Evolutionary conservation across 2,113 vertebrate genomes (phyloP).

Genomic region (Macquaria ambigua): DNA sequence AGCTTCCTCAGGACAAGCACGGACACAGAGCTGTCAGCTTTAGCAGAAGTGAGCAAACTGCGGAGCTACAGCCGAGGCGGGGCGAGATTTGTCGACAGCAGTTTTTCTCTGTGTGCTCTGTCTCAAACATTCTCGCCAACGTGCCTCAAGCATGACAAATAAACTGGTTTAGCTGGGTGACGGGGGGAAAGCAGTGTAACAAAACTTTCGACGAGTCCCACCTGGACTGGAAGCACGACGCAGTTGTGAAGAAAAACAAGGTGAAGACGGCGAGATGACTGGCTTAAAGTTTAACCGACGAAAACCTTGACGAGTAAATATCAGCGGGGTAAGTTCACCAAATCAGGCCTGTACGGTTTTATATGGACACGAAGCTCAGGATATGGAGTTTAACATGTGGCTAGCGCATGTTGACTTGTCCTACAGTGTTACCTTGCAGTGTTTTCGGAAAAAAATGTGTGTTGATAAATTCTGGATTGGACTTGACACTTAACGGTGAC

Average conservation of each 20-base stretch:
- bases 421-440: background rate
- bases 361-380: background rate
- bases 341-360: background rate
- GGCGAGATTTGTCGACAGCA: slow-evolving; percentile 31
- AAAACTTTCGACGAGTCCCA: slow-evolving; percentile 36
- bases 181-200: slow-evolving; percentile 1
- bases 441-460: background rate
- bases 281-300: slow-evolving; percentile 16
- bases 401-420: no score
- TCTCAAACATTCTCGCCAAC: slow-evolving; percentile 47
- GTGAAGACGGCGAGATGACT: slow-evolving; percentile 30
- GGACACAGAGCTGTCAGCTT: background rate
- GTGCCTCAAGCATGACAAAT: slow-evolving; percentile 73
- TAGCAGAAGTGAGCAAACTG: slow-evolving; percentile 8
- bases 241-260: slow-evolving; percentile 11
- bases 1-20: background rate
- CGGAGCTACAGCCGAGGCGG: slow-evolving; percentile 60
- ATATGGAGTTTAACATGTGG: background rate
- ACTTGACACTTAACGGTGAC: background rate
- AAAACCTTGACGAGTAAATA: background rate
- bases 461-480: background rate
- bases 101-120: background rate
- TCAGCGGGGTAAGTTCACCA: slow-evolving; percentile 39
- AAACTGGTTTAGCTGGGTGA: slow-evolving; percentile 78
- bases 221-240: slow-evolving; percentile 27